Conservation (phyloP, 2,113 vertebrate genomes). For the Misgurnus mizolepis region DNA sequence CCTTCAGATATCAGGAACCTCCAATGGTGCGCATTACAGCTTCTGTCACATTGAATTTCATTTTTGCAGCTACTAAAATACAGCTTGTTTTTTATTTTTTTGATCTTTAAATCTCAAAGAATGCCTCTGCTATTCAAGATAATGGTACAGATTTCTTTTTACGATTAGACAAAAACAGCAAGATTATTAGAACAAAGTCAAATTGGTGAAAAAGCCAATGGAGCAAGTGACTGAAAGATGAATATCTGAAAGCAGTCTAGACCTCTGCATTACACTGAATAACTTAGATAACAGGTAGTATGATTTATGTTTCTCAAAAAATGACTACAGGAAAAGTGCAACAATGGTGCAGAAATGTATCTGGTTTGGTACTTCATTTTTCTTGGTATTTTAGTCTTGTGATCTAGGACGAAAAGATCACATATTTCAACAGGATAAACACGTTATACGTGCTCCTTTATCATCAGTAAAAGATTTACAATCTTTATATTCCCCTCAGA, state of each 20-base stretch:
- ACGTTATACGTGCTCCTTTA: conserved; percentile 6
- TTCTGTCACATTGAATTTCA: conserved; percentile 56
- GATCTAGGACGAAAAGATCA: conserved; percentile 3
- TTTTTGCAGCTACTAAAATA: conserved; percentile 58
- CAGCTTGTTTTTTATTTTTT: conserved; percentile 37
- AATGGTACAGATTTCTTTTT: conserved; percentile 68
- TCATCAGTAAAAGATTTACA: conserved; percentile 30
- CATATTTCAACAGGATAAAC: conserved; percentile 8
- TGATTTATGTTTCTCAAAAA: conserved; percentile 66
- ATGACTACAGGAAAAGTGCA: conserved; percentile 77
- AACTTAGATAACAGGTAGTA: conserved; percentile 79
- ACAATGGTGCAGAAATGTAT: conserved; percentile 77
- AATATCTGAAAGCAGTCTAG: conserved; percentile 50
- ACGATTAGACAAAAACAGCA: conserved; percentile 65
- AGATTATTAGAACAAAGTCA: conserved; percentile 58
- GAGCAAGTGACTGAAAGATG: conserved; percentile 39
- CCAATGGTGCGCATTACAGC: conserved; percentile 43
- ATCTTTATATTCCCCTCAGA: not conserved
- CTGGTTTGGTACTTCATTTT: conserved; percentile 71
- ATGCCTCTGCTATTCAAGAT: conserved; percentile 61
- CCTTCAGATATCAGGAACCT: conserved; percentile 54
- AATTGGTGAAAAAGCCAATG: conserved; percentile 54
- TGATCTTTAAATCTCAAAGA: conserved; percentile 61
- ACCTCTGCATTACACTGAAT: conserved; percentile 74
- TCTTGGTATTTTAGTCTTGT: conserved; percentile 16